A percentile compares a stretch with the other conserved stretches of the same genome.
These are phyloP conservation scores for Tetramorium simillimum DNA, from an alignment of 1,140 invertebrate genomes.

Conservation along the genomic window DNA sequence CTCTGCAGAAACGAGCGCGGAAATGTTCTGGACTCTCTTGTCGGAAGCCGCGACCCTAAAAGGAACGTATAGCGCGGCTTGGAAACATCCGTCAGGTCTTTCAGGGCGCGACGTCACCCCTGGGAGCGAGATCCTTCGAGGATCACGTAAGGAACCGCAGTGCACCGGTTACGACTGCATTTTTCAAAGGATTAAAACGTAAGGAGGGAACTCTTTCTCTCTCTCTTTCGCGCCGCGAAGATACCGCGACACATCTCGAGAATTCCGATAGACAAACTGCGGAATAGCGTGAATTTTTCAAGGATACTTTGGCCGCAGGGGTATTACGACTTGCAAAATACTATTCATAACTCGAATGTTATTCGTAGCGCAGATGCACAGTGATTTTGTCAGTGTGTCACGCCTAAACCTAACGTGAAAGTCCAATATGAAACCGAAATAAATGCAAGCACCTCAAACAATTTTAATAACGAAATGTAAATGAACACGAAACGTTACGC, in stretches of 20 bases:
- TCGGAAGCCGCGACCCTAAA: slow-evolving; percentile 1
- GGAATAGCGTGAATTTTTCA: slow-evolving; percentile 35
- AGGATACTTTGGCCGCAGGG: neutral
- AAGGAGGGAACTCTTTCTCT: neutral
- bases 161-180: neutral
- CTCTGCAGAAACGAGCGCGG: slow-evolving; percentile 16
- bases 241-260: too few relatives aligned
- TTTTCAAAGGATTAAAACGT: slow-evolving; percentile 31
- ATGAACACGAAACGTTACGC: neutral
- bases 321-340: neutral
- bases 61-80: neutral
- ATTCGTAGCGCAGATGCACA: neutral
- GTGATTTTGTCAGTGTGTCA: slow-evolving; percentile 1
- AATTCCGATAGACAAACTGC: slow-evolving; percentile 10
- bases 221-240: too few relatives aligned
- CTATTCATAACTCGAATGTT: slow-evolving; percentile 8
- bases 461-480: neutral
- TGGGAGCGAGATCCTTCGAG: neutral
- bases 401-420: neutral
- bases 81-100: slow-evolving; percentile 27
- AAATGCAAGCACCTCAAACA: too few relatives aligned
- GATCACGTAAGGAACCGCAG: neutral
- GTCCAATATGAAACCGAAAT: neutral
- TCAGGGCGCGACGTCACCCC: neutral
- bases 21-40: neutral